These are phyloP conservation scores for Rhyzopertha dominica DNA, from an alignment of 1,140 invertebrate genomes.

Conservation along the genomic window DNA sequence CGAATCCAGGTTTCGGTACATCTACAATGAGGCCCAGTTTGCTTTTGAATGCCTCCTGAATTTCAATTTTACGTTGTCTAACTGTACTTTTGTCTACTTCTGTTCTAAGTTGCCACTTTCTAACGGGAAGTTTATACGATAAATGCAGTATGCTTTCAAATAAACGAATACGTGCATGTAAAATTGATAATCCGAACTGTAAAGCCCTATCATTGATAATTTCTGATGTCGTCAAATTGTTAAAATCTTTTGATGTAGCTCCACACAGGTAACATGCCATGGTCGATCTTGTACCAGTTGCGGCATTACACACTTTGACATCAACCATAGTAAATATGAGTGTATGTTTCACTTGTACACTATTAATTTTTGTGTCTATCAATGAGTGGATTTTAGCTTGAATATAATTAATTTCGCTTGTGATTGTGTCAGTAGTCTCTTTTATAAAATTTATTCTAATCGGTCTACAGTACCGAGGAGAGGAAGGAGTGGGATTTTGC, in stretches of 20 bases:
- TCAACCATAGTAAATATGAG: constrained; percentile 44
- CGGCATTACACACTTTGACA: constrained; percentile 44
- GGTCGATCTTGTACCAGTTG: constrained; percentile 38
- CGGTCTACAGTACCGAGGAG: constrained; percentile 24
- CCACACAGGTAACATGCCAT: constrained; percentile 43
- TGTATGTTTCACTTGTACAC: constrained; percentile 21
- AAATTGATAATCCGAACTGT: constrained; percentile 38
- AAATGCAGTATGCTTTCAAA: constrained; percentile 20
- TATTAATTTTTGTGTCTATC: constrained; percentile 8
- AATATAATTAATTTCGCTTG: constrained; percentile 28
- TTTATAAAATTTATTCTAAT: constrained; percentile 34
- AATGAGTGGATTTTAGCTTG: constrained; percentile 28
- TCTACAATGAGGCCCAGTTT: constrained; percentile 35
- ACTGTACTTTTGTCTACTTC: constrained; percentile 20
- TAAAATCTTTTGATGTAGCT: constrained; percentile 40
- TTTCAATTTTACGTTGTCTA: constrained; percentile 15
- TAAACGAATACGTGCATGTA: constrained; percentile 39
- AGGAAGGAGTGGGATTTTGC: constrained; percentile 25
- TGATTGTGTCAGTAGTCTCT: constrained; percentile 28
- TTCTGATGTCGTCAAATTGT: constrained; percentile 29
- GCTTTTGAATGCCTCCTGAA: constrained; percentile 20
- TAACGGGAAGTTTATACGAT: constrained; percentile 24
- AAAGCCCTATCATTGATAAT: constrained; percentile 28
- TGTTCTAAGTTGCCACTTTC: constrained; percentile 26
- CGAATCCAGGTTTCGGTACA: constrained; percentile 37